Percentiles rank a stretch among this genome's conserved stretches.
These are phyloP conservation scores for Albula glossodonta DNA, from an alignment of 2,113 vertebrate species.

Conservation along the genomic window DNA sequence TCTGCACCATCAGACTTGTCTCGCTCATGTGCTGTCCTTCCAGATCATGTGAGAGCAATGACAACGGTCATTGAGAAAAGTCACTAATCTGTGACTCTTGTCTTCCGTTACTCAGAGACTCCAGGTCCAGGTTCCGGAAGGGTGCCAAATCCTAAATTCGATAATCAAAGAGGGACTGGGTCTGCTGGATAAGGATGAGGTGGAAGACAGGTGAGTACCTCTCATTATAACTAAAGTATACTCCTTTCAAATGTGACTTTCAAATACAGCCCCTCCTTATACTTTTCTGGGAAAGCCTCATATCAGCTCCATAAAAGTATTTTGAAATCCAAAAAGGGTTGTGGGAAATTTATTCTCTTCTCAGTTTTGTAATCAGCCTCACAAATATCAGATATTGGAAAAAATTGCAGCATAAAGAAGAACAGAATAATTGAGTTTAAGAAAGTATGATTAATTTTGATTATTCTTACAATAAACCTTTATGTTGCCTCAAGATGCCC, in stretches of 20 bases:
- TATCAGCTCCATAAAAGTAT: neutral
- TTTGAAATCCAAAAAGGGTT: too few species aligned
- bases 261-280: neutral
- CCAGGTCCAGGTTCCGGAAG: constrained; percentile 81
- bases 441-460: too few species aligned
- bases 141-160: constrained; percentile 81
- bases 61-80: neutral
- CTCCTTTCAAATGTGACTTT: neutral
- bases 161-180: constrained; percentile 77
- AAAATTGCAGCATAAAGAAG: too few species aligned
- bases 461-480: too few species aligned
- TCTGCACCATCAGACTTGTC: neutral
- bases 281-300: neutral
- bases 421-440: too few species aligned
- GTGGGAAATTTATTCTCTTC: too few species aligned
- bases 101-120: constrained; percentile 71
- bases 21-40: neutral
- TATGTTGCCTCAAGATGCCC: too few species aligned
- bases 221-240: neutral
- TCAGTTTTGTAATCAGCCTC: too few species aligned
- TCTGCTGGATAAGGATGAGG: constrained; percentile 76
- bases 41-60: neutral
- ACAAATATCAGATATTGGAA: too few species aligned
- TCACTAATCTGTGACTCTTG: constrained; percentile 10
- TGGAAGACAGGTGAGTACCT: constrained; percentile 77